These are phyloP conservation scores for Oophaga sylvatica DNA, from an alignment of 2,797 vertebrate genomes.

Conservation along the genomic window DNA sequence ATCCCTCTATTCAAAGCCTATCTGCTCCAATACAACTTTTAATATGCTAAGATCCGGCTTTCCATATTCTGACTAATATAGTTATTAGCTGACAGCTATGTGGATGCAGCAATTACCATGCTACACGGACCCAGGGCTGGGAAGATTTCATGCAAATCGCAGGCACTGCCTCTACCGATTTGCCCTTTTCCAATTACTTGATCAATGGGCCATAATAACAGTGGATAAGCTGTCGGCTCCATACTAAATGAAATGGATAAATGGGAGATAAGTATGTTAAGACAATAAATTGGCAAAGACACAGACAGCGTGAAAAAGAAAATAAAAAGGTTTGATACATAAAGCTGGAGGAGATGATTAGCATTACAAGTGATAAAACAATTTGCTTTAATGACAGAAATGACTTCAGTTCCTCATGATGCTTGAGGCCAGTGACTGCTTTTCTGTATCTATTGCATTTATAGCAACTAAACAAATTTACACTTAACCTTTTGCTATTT, in stretches of 20 bases:
- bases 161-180: constrained; percentile 67
- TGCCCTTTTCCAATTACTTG: constrained; percentile 67
- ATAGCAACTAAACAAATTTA: constrained; percentile 8
- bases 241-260: constrained; percentile 64
- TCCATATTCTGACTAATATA: constrained; percentile 75
- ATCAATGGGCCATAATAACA: constrained; percentile 64
- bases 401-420: constrained; percentile 10
- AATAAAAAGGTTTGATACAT: constrained; percentile 54
- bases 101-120: constrained; percentile 69
- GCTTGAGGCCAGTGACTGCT: not conserved
- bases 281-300: constrained; percentile 62
- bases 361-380: constrained; percentile 55
- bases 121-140: constrained; percentile 69
- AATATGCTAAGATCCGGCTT: constrained; percentile 71
- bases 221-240: constrained; percentile 61
- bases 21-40: constrained; percentile 72
- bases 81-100: constrained; percentile 72
- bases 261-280: constrained; percentile 61
- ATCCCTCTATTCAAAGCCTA: constrained; percentile 72
- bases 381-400: constrained; percentile 59
- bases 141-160: constrained; percentile 70
- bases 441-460: constrained; percentile 5
- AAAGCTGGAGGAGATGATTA: constrained; percentile 56
- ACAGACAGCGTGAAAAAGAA: constrained; percentile 50
- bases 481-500: not conserved